Percentiles rank a stretch among this genome's conserved stretches.
These are phyloP conservation scores for Cosmorhoe ocellata DNA, from an alignment of 2,888 invertebrate species.

Conservation along the genomic window DNA sequence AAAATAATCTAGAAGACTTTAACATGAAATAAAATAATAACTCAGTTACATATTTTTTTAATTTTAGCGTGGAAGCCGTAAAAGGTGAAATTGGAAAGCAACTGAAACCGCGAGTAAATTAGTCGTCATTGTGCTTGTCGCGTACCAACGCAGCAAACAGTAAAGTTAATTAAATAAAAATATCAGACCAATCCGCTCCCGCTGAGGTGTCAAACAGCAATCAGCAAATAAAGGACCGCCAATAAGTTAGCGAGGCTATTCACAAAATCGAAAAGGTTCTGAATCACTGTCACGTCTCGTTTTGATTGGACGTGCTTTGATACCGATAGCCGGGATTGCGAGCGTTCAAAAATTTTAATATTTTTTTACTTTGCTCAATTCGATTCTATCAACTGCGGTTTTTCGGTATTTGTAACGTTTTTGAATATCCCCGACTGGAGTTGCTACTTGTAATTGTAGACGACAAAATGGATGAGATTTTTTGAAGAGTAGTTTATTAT, in stretches of 20 bases:
- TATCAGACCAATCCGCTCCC: conserved; percentile 64
- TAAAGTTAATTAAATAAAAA: conserved; percentile 52
- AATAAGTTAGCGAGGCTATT: conserved; percentile 78
- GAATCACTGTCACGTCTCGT: conserved; percentile 80
- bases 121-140: conserved; percentile 65
- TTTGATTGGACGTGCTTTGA: conserved; percentile 82
- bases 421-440: conserved; percentile 54
- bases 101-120: conserved; percentile 67
- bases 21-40: no score
- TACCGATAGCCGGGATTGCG: conserved; percentile 78
- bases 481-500: conserved; percentile 26
- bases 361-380: conserved; percentile 70
- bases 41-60: conserved; percentile 33
- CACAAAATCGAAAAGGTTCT: conserved; percentile 74
- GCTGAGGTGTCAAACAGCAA: conserved; percentile 75
- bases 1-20: no score
- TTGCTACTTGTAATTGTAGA: conserved; percentile 47
- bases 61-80: conserved; percentile 45
- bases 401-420: conserved; percentile 70
- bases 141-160: conserved; percentile 26
- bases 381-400: conserved; percentile 72
- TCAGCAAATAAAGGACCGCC: conserved; percentile 77
- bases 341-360: conserved; percentile 73
- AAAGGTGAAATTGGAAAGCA: conserved; percentile 56
- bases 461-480: conserved; percentile 50